Conservation (phyloP, 2,888 invertebrate species). For the Chironomus riparius region DNA sequence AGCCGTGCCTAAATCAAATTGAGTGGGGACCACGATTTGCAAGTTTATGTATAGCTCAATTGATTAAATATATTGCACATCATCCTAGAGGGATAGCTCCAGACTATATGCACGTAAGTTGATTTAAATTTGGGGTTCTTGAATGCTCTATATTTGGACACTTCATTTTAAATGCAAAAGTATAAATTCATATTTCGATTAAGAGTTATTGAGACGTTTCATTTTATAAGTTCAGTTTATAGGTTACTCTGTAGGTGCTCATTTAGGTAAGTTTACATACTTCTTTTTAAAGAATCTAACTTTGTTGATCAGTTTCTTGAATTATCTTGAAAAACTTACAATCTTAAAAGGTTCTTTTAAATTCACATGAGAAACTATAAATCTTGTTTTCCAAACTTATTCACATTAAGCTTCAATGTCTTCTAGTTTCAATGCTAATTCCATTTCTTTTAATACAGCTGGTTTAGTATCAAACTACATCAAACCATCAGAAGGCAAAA, state of each 20-base stretch:
- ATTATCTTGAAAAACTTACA: too few relatives aligned
- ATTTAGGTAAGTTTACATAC: background rate
- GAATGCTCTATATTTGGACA: too few relatives aligned
- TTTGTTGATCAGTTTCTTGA: too few relatives aligned
- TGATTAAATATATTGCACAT: constrained; percentile 65
- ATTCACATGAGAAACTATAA: too few relatives aligned
- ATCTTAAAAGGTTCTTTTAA: too few relatives aligned
- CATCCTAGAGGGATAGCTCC: constrained; percentile 69
- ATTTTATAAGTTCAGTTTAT: background rate
- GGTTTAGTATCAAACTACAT: constrained; percentile 61
- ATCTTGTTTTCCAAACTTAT: too few relatives aligned
- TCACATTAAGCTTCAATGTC: too few relatives aligned
- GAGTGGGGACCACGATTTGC: constrained; percentile 57
- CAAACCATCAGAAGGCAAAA: constrained; percentile 54
- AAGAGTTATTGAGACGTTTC: background rate
- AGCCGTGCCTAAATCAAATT: constrained; percentile 74
- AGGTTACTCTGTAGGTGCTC: background rate
- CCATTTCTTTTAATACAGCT: background rate
- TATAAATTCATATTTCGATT: too few relatives aligned
- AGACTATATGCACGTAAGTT: constrained; percentile 67
- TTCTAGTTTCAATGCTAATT: too few relatives aligned
- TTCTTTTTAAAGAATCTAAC: too few relatives aligned
- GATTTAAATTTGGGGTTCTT: constrained; percentile 66
- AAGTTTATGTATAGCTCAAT: constrained; percentile 67
- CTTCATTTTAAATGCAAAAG: constrained; percentile 38